phyloP scores from a whole-genome alignment of 2,113 vertebrate species.

The Xenopus borealis region DNA sequence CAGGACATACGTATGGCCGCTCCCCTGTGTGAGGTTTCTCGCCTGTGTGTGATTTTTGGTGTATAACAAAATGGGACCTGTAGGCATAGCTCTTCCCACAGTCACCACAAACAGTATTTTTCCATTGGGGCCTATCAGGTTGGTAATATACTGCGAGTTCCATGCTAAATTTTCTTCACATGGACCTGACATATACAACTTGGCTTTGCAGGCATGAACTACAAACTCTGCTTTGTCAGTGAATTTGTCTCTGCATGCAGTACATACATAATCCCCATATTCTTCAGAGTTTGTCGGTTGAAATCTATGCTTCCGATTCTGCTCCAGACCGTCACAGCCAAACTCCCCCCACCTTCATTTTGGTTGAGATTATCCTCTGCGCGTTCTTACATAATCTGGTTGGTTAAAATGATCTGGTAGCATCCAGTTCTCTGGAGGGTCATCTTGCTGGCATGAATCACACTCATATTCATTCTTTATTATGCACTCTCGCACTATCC shows the following conservation, averaged over 20 bases:
- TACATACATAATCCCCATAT: not conserved
- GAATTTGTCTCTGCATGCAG: not conserved
- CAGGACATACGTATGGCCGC: conserved; percentile 50
- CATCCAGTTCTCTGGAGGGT: not conserved
- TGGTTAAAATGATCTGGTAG: not conserved
- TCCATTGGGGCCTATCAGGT: not conserved
- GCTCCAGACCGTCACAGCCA: not conserved
- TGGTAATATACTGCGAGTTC: not conserved
- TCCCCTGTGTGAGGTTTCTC: conserved; percentile 55
- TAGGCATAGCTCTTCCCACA: conserved; percentile 56
- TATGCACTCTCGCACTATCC: not conserved
- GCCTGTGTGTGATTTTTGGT: conserved; percentile 48
- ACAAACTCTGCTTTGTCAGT: not conserved
- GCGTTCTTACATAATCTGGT: not conserved
- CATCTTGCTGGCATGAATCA: not conserved
- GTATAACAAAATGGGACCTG: conserved; percentile 54
- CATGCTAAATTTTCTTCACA: not conserved
- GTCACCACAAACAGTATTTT: conserved; percentile 32
- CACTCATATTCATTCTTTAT: not conserved
- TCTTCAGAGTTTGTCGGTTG: not conserved
- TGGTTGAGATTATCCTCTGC: not conserved
- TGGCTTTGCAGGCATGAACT: not conserved
- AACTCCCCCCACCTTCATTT: not conserved
- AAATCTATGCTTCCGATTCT: not conserved
- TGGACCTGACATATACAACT: not conserved